Conservation (phyloP, 2,113 vertebrate species). For the Perognathus longimembris region DNA sequence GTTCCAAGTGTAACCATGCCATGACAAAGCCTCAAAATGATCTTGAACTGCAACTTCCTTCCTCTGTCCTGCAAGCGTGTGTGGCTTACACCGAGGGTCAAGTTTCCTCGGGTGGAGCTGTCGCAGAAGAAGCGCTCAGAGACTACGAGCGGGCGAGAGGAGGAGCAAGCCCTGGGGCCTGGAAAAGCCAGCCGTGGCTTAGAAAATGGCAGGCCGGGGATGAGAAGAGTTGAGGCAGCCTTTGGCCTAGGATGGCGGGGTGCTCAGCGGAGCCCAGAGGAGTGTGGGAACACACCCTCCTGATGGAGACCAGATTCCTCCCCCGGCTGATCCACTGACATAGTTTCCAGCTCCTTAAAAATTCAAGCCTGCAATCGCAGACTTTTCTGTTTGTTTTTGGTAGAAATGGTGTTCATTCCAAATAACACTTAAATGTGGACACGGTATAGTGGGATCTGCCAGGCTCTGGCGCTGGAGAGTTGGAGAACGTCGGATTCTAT, state of each 20-base stretch:
- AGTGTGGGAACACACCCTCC: constrained; percentile 14
- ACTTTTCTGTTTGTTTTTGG: constrained; percentile 50
- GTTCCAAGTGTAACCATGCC: neutral
- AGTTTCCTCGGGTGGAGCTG: constrained; percentile 49
- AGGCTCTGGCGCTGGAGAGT: neutral
- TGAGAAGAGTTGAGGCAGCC: constrained; percentile 25
- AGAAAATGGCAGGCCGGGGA: neutral
- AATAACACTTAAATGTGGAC: constrained; percentile 65
- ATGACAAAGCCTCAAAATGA: constrained; percentile 11
- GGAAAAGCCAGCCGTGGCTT: constrained; percentile 70
- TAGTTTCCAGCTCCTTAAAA: constrained; percentile 56
- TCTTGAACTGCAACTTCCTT: constrained; percentile 55
- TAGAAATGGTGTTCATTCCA: constrained; percentile 68
- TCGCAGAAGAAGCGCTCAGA: constrained; percentile 44
- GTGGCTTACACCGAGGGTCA: constrained; percentile 3
- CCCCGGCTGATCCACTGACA: constrained; percentile 35
- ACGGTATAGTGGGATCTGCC: constrained; percentile 37
- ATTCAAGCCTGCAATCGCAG: constrained; percentile 67
- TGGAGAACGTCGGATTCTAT: neutral
- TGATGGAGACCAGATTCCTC: constrained; percentile 33
- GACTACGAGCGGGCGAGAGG: neutral
- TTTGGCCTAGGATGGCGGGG: constrained; percentile 30
- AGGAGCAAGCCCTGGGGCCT: constrained; percentile 47
- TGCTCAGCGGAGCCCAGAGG: neutral
- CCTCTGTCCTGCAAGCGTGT: constrained; percentile 26